phyloP scores from a whole-genome alignment of 1,140 invertebrate species.

The Pentalonia nigronervosa region DNA sequence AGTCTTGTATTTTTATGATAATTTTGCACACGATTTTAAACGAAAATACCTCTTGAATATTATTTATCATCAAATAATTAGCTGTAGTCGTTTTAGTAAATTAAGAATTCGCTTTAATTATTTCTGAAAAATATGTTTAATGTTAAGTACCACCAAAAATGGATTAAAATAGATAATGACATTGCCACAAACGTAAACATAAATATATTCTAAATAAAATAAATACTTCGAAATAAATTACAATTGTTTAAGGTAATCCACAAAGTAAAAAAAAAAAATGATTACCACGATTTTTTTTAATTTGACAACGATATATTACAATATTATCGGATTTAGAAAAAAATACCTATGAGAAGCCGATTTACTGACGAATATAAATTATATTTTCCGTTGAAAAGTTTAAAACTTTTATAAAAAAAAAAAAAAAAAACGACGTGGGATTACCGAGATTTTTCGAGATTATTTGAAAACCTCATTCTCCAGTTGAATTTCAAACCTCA shows the following conservation, averaged over 20 bases:
- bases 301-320: background rate
- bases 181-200: background rate
- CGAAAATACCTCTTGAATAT: background rate
- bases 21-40: background rate
- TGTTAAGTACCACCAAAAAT: background rate
- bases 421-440: background rate
- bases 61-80: background rate
- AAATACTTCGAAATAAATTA: background rate
- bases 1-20: background rate
- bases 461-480: background rate
- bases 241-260: background rate
- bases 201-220: background rate
- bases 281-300: background rate
- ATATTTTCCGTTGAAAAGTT: constrained; percentile 11
- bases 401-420: constrained; percentile 10
- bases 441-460: background rate
- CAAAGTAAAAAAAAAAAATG: background rate
- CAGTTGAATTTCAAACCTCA: background rate
- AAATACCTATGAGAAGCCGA: background rate
- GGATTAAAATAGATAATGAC: background rate
- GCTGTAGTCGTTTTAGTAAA: background rate
- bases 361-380: background rate
- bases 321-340: background rate
- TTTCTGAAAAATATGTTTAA: background rate
- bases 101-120: background rate